Conservation (phyloP, 2,113 vertebrate genomes). For the Tragelaphus buxtoni region DNA sequence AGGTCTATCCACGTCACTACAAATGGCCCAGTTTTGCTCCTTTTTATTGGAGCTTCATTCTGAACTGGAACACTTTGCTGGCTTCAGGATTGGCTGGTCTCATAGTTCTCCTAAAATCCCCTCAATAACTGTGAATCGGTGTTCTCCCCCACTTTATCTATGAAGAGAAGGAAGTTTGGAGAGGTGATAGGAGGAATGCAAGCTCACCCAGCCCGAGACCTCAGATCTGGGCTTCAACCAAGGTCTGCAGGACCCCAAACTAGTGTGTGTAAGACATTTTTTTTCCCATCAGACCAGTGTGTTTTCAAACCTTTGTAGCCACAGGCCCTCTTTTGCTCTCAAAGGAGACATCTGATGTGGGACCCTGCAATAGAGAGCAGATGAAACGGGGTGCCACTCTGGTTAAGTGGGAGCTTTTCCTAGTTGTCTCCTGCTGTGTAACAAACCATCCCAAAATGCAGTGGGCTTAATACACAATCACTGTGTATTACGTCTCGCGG, state of each 20-base stretch:
- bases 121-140: neutral
- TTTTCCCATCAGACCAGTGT: neutral
- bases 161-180: neutral
- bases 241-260: neutral
- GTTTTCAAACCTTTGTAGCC: neutral
- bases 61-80: neutral
- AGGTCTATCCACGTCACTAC: neutral
- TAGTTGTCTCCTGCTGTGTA: neutral
- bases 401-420: neutral
- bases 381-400: neutral
- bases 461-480: neutral
- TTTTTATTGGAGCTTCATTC: neutral
- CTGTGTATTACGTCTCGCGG: neutral
- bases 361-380: neutral
- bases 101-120: neutral
- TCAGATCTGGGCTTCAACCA: neutral
- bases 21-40: neutral
- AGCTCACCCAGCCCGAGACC: neutral
- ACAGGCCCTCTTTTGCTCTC: neutral
- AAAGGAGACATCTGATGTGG: neutral
- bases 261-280: rapidly evolving
- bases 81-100: neutral
- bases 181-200: no score
- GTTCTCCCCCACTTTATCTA: neutral
- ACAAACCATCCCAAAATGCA: neutral